Base-by-base conservation (phyloP, 2,888 invertebrate species). In the Sympetrum striolatum region DNA sequence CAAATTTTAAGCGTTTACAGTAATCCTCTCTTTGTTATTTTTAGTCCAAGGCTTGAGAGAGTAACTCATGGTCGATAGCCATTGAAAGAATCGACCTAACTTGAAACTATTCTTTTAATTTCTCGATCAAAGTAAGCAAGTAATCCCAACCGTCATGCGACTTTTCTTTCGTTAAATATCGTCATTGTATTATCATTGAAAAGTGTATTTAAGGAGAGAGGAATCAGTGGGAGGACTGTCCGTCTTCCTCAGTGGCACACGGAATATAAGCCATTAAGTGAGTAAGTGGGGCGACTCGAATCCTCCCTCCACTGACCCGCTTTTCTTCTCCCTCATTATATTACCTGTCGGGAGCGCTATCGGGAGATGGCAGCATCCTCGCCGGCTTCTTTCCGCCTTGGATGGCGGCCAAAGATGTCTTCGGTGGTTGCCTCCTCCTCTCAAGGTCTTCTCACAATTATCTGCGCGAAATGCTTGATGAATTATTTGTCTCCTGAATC, bases 271-370 rank as follows among this genome's bases (percentile, higher is more conserved):
- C 73, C 73, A 73, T 73, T 73, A 73, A 73, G 25, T 25, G 12
- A 25, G 31, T 31, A 73, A 73, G 73, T 80, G 80, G 80, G 80
- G 80, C 80, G 80, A 18, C 80, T 44, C 22, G 58, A 35, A 53
- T 82, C 82, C 35, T 64, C 60, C 86, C 60, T 86, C 81, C 35
- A 35, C 60, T 60, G 58, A 37, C 86, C 58, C 86, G 37, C 60
- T 31, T 37, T n/a, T 37, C 60, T 60, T 37, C 60, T 31, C 31
- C 82, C 39, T 25, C 86, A 60, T 86, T 86, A 86, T 86, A 86
- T 86, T 86, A 60, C 86, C 86, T 37, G 86, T 86, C 86, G 15
- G 37, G 18, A 35, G 80, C 37, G 31, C 22, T 37, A 25, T 31
- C n/a, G 35, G 48, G 35, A 14, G 82, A 58, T 18, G 64, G 73